Evolutionary conservation across 2,888 invertebrate genomes (phyloP).

Genomic region (Drosophila barbarae): DNA sequence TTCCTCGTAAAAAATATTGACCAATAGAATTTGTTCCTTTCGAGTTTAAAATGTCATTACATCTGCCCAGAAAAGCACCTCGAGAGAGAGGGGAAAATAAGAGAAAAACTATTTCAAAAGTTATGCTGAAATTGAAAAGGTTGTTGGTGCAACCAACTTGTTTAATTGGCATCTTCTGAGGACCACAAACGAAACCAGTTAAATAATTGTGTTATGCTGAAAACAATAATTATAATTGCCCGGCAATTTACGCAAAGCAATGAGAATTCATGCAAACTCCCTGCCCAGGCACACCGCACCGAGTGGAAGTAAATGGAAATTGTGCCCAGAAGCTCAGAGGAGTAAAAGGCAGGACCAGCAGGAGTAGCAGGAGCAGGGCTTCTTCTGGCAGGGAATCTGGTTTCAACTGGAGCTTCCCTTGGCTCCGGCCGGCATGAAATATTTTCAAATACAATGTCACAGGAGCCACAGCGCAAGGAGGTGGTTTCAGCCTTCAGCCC

Average conservation of each 20-base stretch:
- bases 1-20: not conserved
- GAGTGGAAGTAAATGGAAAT: constrained; percentile 28
- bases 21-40: not conserved
- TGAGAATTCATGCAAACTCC: constrained; percentile 27
- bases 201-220: constrained; percentile 39
- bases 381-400: constrained; percentile 1
- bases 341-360: not conserved
- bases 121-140: constrained; percentile 56
- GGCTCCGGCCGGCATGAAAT: constrained; percentile 28
- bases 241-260: constrained; percentile 26
- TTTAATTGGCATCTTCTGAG: constrained; percentile 28
- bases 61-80: not conserved
- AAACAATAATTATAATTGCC: constrained; percentile 42
- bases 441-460: constrained; percentile 42
- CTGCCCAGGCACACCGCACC: not conserved
- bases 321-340: not conserved
- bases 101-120: not conserved
- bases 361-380: not conserved
- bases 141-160: constrained; percentile 34
- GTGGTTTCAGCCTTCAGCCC: constrained; percentile 15
- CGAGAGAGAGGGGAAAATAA: not conserved
- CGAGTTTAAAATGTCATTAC: constrained; percentile 11
- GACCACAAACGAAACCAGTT: constrained; percentile 17
- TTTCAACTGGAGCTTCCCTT: constrained; percentile 8
- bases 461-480: constrained; percentile 21